Percentiles rank a stretch among this genome's conserved stretches.
phyloP scores from a whole-genome alignment of 2,888 invertebrate species.

The Ormyrus rosae region DNA sequence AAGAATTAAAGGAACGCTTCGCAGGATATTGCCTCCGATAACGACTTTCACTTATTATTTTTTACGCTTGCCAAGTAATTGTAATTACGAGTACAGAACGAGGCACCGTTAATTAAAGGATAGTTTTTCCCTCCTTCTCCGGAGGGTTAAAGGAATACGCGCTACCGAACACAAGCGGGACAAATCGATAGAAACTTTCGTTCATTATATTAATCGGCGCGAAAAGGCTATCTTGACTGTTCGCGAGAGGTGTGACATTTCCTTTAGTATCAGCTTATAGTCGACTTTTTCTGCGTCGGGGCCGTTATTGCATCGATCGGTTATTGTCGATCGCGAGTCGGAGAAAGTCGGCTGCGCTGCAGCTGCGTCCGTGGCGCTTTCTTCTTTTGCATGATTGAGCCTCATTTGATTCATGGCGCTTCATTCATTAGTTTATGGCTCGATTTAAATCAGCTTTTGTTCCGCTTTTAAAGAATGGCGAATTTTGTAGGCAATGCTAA shows the following conservation, averaged over 20 bases:
- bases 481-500: no score
- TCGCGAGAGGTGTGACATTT: constrained; percentile 6
- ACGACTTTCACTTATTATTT: constrained; percentile 40
- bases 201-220: constrained; percentile 21
- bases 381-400: not conserved
- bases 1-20: constrained; percentile 3
- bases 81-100: constrained; percentile 21
- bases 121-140: constrained; percentile 3
- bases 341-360: not conserved
- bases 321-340: not conserved
- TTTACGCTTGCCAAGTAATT: constrained; percentile 13
- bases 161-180: not conserved
- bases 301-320: not conserved
- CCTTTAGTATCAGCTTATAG: not conserved
- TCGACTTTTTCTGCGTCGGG: not conserved
- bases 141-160: not conserved
- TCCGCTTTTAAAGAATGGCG: no score
- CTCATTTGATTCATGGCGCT: no score
- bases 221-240: not conserved
- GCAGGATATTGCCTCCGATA: constrained; percentile 16
- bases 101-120: constrained; percentile 41
- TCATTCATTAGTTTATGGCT: no score
- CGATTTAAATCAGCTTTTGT: no score
- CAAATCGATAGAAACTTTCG: constrained; percentile 21
- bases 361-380: not conserved